Evolutionary conservation across 2,113 vertebrate species (phyloP), one percentile per base, ranked within the genome.

Genomic region (Stercorarius parasiticus): DNA sequence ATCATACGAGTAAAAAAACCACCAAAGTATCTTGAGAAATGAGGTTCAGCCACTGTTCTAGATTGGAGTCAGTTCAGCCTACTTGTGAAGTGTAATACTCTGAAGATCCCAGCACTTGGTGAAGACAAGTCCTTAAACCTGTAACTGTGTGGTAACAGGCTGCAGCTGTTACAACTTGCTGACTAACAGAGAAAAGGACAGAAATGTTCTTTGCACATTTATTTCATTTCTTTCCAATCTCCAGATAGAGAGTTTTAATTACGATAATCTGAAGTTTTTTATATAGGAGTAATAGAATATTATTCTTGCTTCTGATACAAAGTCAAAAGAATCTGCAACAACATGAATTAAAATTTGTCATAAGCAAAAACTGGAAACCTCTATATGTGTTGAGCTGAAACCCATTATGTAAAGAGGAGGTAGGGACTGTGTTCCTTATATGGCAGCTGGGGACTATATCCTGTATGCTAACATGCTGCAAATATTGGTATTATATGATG

Each of bases 1-100:
- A n/a, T 4, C 8, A 45, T 2, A 34, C 0, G 3, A 79, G 25
- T 5, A 32, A 65, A 89, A 61, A 67, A 69, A 8, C 0, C 30
- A 61, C 13, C 22, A 13, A 76, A 59, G 27, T 43, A 20, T 64
- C 47, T 50, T 61, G 15, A 86, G 43, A 67, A 90, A 77, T 34
- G 11, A 30, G 4, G 16, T 83, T 83, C 45, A 81, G 34, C 4
- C 23, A 20, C 32, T 56, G 12, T 73, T 91, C 36, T 38, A 6
- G 10, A 23, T 2, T 47, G n/a, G 13, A 81, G 18, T 34, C 36
- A 26, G 43, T 66, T 70, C 52, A 73, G 11, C 23, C 15, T 58
- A 11, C 45, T 17, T 52, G 18, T 61, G 18, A 76, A 56, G 6
- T 21, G 18, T 17, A 69, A 52, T 11, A 38, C 15, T 30, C 52